Conservation (phyloP, 2,113 vertebrate species). For the Atlantisia rogersi region DNA sequence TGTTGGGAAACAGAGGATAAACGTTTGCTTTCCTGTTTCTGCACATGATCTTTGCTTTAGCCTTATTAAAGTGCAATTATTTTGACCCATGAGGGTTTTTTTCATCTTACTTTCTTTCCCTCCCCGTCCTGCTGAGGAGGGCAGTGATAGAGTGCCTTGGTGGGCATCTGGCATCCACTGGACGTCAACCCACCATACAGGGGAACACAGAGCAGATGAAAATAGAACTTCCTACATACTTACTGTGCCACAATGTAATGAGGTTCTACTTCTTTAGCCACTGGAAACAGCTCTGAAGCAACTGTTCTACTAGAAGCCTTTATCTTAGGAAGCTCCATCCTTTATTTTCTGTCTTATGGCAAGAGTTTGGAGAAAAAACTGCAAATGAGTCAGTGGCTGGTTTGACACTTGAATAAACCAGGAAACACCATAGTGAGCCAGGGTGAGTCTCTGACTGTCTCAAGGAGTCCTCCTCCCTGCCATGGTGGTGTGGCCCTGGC, state of each 20-base stretch:
- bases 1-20: not conserved
- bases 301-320: not conserved
- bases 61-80: not conserved
- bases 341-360: not conserved
- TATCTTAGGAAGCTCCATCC: not conserved
- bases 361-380: not conserved
- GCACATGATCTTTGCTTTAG: fast-evolving
- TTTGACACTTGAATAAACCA: not conserved
- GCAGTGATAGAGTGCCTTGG: not conserved
- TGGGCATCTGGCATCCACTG: not conserved
- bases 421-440: not conserved
- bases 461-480: not conserved
- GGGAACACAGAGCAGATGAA: not conserved
- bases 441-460: not conserved
- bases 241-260: not conserved
- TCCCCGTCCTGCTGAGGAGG: not conserved
- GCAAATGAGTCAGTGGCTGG: not conserved
- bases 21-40: not conserved
- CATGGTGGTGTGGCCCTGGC: not conserved
- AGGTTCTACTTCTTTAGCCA: not conserved
- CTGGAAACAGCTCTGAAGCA: not conserved
- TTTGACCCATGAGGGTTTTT: fast-evolving
- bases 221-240: not conserved
- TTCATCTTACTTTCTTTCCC: not conserved
- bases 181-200: not conserved